Conservation (phyloP, 1,140 invertebrate species). For the Eurosta solidaginis region DNA sequence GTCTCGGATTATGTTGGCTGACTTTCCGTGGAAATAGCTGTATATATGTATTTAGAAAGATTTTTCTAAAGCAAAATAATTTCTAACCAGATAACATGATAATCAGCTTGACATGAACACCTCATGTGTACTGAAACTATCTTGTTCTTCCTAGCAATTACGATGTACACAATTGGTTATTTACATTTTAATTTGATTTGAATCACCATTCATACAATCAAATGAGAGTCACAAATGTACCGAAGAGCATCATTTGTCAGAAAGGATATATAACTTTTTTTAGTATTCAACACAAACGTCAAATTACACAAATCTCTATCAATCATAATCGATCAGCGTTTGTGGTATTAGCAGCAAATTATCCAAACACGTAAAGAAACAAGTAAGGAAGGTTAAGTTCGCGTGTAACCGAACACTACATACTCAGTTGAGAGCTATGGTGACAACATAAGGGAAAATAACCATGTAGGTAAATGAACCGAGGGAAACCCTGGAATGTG, state of each 20-base stretch:
- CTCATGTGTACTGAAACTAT: neutral
- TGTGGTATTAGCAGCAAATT: constrained; percentile 31
- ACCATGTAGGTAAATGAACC: too few relatives aligned
- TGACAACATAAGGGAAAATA: too few relatives aligned
- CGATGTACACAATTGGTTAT: neutral
- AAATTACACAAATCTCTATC: constrained; percentile 2
- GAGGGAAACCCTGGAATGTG: too few relatives aligned
- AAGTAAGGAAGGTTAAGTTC: neutral
- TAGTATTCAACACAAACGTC: constrained; percentile 27
- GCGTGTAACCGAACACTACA: too few relatives aligned
- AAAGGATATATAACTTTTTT: neutral
- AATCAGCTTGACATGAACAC: neutral
- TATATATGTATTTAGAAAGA: too few relatives aligned
- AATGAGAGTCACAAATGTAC: neutral
- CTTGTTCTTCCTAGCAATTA: neutral
- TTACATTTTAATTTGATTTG: neutral
- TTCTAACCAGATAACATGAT: too few relatives aligned
- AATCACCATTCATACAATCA: neutral
- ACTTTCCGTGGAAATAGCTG: too few relatives aligned
- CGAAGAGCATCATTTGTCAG: neutral
- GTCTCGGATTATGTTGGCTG: too few relatives aligned
- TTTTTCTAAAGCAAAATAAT: too few relatives aligned
- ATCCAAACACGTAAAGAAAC: neutral
- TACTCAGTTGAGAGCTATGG: too few relatives aligned
- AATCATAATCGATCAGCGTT: constrained; percentile 33